Base-by-base conservation (phyloP, 2,113 vertebrate species). In the Lepus timidus region DNA sequence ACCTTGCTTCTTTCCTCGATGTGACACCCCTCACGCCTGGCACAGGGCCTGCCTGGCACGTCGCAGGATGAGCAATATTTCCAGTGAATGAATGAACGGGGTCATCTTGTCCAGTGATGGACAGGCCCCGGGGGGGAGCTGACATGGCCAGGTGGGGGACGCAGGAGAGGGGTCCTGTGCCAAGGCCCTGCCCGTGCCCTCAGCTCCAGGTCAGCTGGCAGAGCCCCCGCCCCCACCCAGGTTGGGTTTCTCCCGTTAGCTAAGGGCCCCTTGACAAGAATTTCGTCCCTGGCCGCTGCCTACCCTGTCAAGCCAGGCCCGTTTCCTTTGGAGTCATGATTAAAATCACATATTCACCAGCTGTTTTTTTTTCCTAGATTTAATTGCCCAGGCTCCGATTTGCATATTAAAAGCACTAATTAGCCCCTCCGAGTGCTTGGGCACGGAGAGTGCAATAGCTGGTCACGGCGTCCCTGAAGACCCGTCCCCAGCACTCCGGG, bases 331-430 rank as follows among this genome's bases (percentile, higher is more conserved):
- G 94, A 98, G 97, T 97, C 98, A 98, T 99, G 98, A 99, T 99
- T 98, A 99, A 99, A 99, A 99, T 99, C 99, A 99, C 99, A 98
- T 99, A 99, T 99, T 99, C 99, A 99, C 99, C 99, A 99, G 99
- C 99, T 99, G 99, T 98, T 98, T 95, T 95, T 94, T 99, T 98
- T 98, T 98, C 97, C 98, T 96, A 97, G 98, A 98, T 98, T 98
- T 99, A 99, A 99, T 99, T 99, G 99, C 98, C 99, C 98, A 98
- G 97, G 98, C 98, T 98, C 99, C 99, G 98, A 99, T 99, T 99
- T 99, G 98, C 99, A 99, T 99, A 99, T 99, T 99, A 99, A 99
- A 99, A 99, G 99, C 99, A 99, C 99, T 99, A 99, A 99, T 99
- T 99, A 99, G 99, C 99, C 99, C 99, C 99, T 99, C 98, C 98